Percentiles rank a stretch among this genome's conserved stretches.
These are phyloP conservation scores for Dufourea novaeangliae DNA, from an alignment of 1,140 invertebrate species.

Conservation along the genomic window DNA sequence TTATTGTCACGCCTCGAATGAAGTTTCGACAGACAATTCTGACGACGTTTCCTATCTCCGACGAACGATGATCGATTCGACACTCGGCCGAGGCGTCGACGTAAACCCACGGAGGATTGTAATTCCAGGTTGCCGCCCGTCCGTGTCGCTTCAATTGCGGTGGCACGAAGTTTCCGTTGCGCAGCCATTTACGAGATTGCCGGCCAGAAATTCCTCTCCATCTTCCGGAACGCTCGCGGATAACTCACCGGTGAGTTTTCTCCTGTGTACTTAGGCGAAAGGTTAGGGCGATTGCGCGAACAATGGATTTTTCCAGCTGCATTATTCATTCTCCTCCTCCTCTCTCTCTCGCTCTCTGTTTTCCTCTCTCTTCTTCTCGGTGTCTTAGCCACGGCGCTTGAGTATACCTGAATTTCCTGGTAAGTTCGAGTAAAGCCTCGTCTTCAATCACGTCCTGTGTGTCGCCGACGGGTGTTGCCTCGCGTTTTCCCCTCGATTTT, in stretches of 20 bases:
- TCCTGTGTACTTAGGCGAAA: constrained; percentile 49
- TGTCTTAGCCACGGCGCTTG: constrained; percentile 2
- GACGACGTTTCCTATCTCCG: too few relatives aligned
- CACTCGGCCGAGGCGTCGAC: not conserved
- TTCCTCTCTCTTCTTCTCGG: constrained; percentile 23
- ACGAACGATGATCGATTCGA: constrained; percentile 34
- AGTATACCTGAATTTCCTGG: constrained; percentile 38
- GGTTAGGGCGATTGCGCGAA: constrained; percentile 45
- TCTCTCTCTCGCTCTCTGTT: too few relatives aligned
- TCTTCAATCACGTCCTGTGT: constrained; percentile 30
- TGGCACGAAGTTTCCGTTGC: constrained; percentile 30
- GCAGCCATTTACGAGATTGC: constrained; percentile 47
- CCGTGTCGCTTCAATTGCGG: constrained; percentile 18
- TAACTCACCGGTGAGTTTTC: constrained; percentile 31
- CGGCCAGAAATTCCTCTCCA: constrained; percentile 41
- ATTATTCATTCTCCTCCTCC: constrained; percentile 41
- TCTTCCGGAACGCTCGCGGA: constrained; percentile 26
- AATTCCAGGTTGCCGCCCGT: constrained; percentile 14
- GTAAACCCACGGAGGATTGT: constrained; percentile 24
- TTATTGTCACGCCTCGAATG: too few relatives aligned
- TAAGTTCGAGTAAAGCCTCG: constrained; percentile 28
- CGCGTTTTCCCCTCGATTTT: not conserved
- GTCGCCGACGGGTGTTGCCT: not conserved
- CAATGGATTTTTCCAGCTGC: constrained; percentile 53
- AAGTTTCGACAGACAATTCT: too few relatives aligned